Evolutionary conservation across 2,888 invertebrate genomes (phyloP).

Genomic region (Hydraecia micacea): DNA sequence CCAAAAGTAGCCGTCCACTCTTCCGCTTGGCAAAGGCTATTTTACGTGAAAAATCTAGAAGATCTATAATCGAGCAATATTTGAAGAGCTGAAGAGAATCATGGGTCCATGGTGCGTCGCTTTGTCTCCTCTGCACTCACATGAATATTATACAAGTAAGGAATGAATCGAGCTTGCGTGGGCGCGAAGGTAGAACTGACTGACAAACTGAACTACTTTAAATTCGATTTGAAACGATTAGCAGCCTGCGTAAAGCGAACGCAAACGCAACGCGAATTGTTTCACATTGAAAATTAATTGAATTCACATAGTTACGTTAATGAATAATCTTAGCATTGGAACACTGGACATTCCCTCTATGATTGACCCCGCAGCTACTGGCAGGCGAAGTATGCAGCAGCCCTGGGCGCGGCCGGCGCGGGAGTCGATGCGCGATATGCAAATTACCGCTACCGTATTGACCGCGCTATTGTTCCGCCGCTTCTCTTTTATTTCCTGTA

Average conservation of each 20-base stretch:
- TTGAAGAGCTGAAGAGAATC: background rate
- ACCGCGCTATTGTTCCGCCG: slow-evolving; percentile 81
- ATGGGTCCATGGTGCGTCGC: background rate
- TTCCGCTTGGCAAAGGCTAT: background rate
- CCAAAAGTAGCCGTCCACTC: background rate
- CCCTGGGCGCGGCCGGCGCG: slow-evolving; percentile 66
- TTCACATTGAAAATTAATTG: background rate
- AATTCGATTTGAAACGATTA: background rate
- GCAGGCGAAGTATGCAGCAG: slow-evolving; percentile 34
- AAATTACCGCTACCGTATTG: slow-evolving; percentile 85
- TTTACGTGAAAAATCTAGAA: background rate
- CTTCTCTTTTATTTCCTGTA: slow-evolving; percentile 68
- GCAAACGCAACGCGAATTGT: background rate
- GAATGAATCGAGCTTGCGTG: background rate
- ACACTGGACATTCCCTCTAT: background rate
- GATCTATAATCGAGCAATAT: background rate
- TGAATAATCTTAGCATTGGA: no score
- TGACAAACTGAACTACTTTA: background rate
- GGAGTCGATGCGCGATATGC: slow-evolving; percentile 85
- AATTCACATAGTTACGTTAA: background rate
- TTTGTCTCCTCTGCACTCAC: background rate
- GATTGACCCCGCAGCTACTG: background rate
- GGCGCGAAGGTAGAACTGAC: no score
- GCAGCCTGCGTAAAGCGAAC: background rate
- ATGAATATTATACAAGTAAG: background rate